phyloP scores from a whole-genome alignment of 2,797 vertebrate species.

The Halcyon leucocephala region DNA sequence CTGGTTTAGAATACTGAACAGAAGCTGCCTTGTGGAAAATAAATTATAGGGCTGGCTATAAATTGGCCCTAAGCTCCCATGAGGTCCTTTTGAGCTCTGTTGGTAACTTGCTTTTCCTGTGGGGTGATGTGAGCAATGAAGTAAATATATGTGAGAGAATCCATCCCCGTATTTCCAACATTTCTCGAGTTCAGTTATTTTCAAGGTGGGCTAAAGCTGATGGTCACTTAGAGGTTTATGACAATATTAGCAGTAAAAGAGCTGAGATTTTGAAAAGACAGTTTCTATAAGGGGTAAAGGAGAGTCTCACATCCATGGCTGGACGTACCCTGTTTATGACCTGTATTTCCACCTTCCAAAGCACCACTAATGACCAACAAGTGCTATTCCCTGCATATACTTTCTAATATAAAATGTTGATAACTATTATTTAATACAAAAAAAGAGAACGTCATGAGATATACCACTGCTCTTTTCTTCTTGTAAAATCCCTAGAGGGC shows the following conservation, averaged over 20 bases:
- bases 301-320: neutral
- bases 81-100: neutral
- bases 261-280: neutral
- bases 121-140: neutral
- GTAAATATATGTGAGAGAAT: neutral
- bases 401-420: neutral
- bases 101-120: neutral
- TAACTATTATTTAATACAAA: neutral
- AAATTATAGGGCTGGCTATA: neutral
- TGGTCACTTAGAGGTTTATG: neutral
- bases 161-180: neutral
- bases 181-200: neutral
- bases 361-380: neutral
- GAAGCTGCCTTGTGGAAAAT: neutral
- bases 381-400: rapidly evolving
- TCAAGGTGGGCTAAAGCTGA: neutral
- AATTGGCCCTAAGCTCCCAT: neutral
- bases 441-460: neutral
- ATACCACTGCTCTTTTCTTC: rapidly evolving
- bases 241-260: neutral
- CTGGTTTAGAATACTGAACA: neutral
- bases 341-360: neutral
- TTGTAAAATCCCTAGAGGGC: neutral
- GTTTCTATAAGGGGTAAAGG: neutral
- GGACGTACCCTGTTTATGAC: rapidly evolving